phyloP scores from a whole-genome alignment of 2,888 invertebrate species.

The Artemia sinica region DNA sequence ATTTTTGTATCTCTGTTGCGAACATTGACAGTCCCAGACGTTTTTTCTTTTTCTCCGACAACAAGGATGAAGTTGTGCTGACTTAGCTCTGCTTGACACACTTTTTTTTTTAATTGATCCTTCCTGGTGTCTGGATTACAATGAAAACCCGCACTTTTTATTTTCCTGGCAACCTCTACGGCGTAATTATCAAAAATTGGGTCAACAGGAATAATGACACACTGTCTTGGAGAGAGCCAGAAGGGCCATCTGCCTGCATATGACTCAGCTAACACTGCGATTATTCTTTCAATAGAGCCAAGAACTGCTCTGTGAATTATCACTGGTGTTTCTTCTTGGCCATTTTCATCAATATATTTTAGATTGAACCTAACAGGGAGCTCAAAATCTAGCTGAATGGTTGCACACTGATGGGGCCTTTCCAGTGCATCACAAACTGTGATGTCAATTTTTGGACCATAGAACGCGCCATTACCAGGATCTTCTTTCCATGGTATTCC shows the following conservation, averaged over 20 bases:
- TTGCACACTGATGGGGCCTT: constrained; percentile 84
- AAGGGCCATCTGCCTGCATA: constrained; percentile 99
- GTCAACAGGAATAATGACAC: constrained; percentile 79
- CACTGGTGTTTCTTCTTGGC: constrained; percentile 80
- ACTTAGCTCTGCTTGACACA: constrained; percentile 88
- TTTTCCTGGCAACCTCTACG: constrained; percentile 48
- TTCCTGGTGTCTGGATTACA: constrained; percentile 78
- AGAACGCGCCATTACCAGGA: constrained; percentile 92
- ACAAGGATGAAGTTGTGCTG: constrained; percentile 98
- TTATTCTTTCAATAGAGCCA: constrained; percentile 94
- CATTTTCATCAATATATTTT: constrained; percentile 50
- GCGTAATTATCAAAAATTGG: constrained; percentile 77
- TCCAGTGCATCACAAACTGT: constrained; percentile 81
- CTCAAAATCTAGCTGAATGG: constrained; percentile 96
- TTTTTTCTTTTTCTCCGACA: constrained; percentile 43
- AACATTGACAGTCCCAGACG: neutral
- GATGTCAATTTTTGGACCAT: constrained; percentile 98
- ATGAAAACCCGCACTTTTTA: constrained; percentile 70
- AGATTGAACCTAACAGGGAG: constrained; percentile 79
- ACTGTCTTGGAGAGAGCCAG: constrained; percentile 92
- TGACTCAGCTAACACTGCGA: constrained; percentile 89
- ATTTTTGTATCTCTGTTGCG: too few species aligned
- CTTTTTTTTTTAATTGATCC: constrained; percentile 96
- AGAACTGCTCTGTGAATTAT: constrained; percentile 94
- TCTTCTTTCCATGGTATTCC: constrained; percentile 77